Percentiles rank a stretch among this genome's conserved stretches.
Evolutionary conservation across 2,888 invertebrate species (phyloP).

Genomic region (Subacronicta megacephala): DNA sequence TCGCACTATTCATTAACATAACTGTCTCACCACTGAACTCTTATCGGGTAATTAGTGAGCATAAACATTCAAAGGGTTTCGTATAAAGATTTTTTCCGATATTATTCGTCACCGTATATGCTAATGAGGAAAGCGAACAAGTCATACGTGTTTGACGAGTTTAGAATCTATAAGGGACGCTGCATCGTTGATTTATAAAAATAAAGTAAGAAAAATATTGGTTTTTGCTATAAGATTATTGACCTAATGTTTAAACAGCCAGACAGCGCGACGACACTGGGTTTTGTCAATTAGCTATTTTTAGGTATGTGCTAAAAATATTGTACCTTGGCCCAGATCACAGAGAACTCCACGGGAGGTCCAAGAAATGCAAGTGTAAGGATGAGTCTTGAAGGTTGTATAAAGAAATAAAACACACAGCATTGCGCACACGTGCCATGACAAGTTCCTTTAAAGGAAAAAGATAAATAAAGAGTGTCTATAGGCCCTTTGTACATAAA

Average conservation of each 20-base stretch:
- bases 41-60: conserved; percentile 58
- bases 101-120: conserved; percentile 35
- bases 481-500: neutral
- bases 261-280: conserved; percentile 9
- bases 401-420: conserved; percentile 17
- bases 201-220: too few relatives aligned
- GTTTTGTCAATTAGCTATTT: conserved; percentile 18
- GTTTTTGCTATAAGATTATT: conserved; percentile 8
- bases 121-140: conserved; percentile 44
- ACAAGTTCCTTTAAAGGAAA: conserved; percentile 12
- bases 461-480: conserved; percentile 1
- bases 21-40: conserved; percentile 55
- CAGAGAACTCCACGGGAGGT: conserved; percentile 34
- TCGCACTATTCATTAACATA: conserved; percentile 61
- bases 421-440: conserved; percentile 7
- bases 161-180: conserved; percentile 24
- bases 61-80: conserved; percentile 33
- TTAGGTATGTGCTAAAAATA: conserved; percentile 35
- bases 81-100: conserved; percentile 25
- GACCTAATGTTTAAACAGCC: conserved; percentile 3
- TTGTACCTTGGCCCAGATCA: conserved; percentile 39
- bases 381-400: conserved; percentile 36
- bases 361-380: conserved; percentile 28
- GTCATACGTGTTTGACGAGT: conserved; percentile 38
- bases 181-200: conserved; percentile 9